These are phyloP conservation scores for Callospermophilus lateralis DNA, from an alignment of 2,113 vertebrate species.

Conservation along the genomic window DNA sequence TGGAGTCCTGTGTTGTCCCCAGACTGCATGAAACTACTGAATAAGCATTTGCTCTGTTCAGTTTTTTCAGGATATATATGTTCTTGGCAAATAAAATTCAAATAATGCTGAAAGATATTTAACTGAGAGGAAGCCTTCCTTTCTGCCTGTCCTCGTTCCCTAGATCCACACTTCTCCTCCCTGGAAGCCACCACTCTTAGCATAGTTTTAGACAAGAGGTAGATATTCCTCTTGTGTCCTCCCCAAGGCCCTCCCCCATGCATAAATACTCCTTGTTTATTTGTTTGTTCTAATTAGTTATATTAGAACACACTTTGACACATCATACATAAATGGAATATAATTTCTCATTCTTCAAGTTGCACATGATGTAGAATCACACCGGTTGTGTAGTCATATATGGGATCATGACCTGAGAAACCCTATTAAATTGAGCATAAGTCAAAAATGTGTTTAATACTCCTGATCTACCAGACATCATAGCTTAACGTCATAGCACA, in stretches of 20 bases:
- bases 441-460: neutral
- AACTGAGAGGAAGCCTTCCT: neutral
- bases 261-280: neutral
- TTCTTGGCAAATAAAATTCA: constrained; percentile 7
- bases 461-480: neutral
- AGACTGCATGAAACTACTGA: neutral
- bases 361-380: too few species aligned
- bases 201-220: neutral
- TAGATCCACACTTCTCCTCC: neutral
- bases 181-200: neutral
- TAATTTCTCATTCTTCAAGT: neutral
- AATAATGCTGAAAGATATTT: neutral
- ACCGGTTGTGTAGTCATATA: too few species aligned
- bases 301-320: too few species aligned
- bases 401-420: neutral
- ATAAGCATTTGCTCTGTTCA: neutral
- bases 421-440: neutral
- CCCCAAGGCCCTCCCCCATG: neutral
- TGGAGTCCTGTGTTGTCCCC: too few species aligned
- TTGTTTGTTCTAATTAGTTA: too few species aligned
- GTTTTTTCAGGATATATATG: neutral
- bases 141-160: neutral
- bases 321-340: too few species aligned
- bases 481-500: neutral
- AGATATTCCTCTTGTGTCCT: neutral